Conservation (phyloP, 2,113 vertebrate species). For the Geococcyx californianus region DNA sequence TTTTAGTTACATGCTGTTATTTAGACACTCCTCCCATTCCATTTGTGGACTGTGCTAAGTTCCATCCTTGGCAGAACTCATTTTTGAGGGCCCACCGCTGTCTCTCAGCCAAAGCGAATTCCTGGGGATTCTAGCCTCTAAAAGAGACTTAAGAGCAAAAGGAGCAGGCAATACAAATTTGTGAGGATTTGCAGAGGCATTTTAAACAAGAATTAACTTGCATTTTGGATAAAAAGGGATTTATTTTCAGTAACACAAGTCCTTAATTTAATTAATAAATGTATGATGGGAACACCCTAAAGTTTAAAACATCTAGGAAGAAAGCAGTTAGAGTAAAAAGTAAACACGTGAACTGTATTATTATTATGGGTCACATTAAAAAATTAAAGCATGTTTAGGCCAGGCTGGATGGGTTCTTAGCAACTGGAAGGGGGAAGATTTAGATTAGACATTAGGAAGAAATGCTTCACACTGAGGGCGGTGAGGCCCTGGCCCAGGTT, state of each 20-base stretch:
- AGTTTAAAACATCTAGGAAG: not conserved
- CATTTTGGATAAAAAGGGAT: accelerated
- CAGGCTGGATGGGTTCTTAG: no score
- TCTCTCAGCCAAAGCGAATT: not conserved
- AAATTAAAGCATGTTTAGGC: not conserved
- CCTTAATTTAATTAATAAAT: not conserved
- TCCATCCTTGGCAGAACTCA: not conserved
- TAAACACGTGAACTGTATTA: not conserved
- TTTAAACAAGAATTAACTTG: not conserved
- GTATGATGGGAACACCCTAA: not conserved
- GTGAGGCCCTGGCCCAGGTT: no score
- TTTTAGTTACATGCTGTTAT: not conserved
- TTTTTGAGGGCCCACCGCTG: not conserved
- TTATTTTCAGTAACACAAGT: not conserved
- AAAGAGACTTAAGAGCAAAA: not conserved
- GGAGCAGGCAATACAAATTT: not conserved
- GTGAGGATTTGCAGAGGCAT: not conserved
- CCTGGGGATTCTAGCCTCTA: not conserved
- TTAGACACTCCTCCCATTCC: not conserved
- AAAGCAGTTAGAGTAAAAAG: not conserved
- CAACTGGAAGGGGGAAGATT: no score
- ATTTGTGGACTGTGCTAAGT: not conserved
- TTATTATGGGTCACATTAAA: not conserved
- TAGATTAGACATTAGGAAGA: no score
- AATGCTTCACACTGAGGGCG: no score